A percentile compares a stretch with the other conserved stretches of the same genome.
Evolutionary conservation across 2,888 invertebrate genomes (phyloP).

Genomic region (Teinopalpus imperialis): DNA sequence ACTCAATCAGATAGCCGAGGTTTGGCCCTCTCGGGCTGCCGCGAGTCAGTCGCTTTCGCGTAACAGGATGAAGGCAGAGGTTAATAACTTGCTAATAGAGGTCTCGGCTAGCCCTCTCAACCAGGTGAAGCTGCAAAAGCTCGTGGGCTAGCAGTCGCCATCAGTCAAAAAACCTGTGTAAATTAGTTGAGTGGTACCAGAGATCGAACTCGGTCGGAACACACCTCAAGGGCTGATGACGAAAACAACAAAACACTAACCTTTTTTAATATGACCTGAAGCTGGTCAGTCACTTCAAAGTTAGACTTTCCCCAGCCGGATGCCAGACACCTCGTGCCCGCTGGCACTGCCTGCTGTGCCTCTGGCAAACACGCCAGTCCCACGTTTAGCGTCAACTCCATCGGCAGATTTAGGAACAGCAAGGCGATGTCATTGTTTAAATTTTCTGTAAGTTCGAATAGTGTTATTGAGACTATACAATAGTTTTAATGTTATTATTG

Average conservation of each 20-base stretch:
- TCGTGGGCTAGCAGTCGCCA: too few species aligned
- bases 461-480: background rate
- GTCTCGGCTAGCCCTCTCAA: background rate
- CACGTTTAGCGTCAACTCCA: conserved; percentile 68
- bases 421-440: conserved; percentile 38
- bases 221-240: too few species aligned
- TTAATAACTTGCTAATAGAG: too few species aligned
- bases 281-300: conserved; percentile 39
- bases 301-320: conserved; percentile 86
- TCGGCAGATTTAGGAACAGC: conserved; percentile 22
- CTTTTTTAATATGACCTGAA: conserved; percentile 44
- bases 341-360: conserved; percentile 38
- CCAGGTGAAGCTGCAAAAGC: too few species aligned
- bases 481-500: too few species aligned
- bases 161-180: too few species aligned
- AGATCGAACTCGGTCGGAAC: too few species aligned
- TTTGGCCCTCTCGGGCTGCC: too few species aligned
- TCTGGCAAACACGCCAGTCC: conserved; percentile 84
- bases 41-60: too few species aligned
- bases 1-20: too few species aligned
- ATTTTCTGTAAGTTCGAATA: conserved; percentile 46
- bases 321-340: conserved; percentile 75
- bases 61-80: too few species aligned
- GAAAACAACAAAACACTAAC: conserved; percentile 25
- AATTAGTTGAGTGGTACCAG: background rate